Conservation (phyloP, 2,888 invertebrate species). For the Amphipoea lucens region DNA sequence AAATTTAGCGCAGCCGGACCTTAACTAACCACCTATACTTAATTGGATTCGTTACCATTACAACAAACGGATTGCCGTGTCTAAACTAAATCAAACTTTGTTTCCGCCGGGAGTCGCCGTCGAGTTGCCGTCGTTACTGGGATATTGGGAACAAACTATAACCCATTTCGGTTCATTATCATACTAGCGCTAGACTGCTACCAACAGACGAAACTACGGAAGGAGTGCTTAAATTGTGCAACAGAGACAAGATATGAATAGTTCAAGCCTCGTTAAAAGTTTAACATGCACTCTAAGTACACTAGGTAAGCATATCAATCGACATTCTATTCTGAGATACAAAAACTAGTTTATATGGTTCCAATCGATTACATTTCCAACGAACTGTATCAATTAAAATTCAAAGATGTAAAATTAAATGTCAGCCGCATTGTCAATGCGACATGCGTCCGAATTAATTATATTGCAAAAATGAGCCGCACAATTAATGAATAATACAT, state of each 20-base stretch:
- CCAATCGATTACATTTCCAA: conserved; percentile 34
- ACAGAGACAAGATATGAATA: conserved; percentile 66
- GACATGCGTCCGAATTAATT: conserved; percentile 65
- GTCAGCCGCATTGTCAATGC: conserved; percentile 57
- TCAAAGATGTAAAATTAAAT: conserved; percentile 57
- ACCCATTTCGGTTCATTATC: conserved; percentile 79
- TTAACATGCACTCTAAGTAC: conserved; percentile 47
- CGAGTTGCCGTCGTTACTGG: conserved; percentile 75
- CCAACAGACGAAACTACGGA: conserved; percentile 65
- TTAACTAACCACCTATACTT: conserved; percentile 64
- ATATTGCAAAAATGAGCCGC: conserved; percentile 64
- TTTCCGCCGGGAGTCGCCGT: conserved; percentile 81
- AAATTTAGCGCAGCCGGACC: too few relatives aligned
- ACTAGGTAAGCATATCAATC: conserved; percentile 16
- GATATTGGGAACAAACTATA: conserved; percentile 78
- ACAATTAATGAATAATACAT: conserved; percentile 77
- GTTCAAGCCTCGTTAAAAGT: conserved; percentile 67
- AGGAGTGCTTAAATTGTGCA: conserved; percentile 66
- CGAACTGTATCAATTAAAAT: conserved; percentile 56
- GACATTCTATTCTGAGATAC: conserved; percentile 23
- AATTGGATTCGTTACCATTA: conserved; percentile 83
- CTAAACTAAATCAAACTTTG: conserved; percentile 89
- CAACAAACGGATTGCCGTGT: conserved; percentile 84
- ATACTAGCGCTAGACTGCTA: conserved; percentile 64
- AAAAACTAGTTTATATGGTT: conserved; percentile 27